Conservation (phyloP, 2,797 vertebrate species). For the Danio aesculapii region DNA sequence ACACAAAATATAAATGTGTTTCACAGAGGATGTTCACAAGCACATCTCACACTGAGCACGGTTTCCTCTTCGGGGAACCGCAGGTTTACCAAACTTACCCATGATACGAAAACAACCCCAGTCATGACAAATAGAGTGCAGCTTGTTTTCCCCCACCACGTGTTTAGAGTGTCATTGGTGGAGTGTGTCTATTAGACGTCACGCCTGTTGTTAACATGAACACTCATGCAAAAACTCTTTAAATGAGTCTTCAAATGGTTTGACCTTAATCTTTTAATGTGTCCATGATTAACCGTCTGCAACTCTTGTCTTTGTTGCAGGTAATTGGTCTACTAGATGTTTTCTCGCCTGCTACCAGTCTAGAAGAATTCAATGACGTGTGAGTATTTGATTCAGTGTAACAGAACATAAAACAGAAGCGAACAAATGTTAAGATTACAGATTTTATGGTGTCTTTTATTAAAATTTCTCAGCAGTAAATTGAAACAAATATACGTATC, state of each 20-base stretch:
- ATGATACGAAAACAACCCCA: conserved; percentile 10
- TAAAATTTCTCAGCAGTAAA: too few relatives aligned
- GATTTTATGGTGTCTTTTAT: too few relatives aligned
- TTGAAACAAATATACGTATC: too few relatives aligned
- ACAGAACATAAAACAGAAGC: too few relatives aligned
- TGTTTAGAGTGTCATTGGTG: neutral
- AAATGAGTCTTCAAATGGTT: neutral
- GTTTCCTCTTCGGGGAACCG: conserved; percentile 29
- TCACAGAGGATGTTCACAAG: conserved; percentile 32
- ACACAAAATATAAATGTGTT: neutral
- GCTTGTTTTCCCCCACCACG: neutral
- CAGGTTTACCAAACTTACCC: neutral
- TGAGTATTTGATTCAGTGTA: conserved; percentile 77
- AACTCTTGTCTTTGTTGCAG: conserved; percentile 71
- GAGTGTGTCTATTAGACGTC: neutral
- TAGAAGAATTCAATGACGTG: conserved; percentile 97
- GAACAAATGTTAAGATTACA: too few relatives aligned
- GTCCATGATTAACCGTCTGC: conserved; percentile 37
- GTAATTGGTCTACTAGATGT: conserved; percentile 97
- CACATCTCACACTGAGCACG: neutral
- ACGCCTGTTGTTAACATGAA: neutral
- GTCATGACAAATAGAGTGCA: neutral
- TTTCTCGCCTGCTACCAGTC: conserved; percentile 89
- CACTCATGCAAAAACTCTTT: neutral
- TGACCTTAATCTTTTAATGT: neutral